These are phyloP conservation scores for Cisticola juncidis DNA, from an alignment of 2,113 vertebrate genomes.

Conservation along the genomic window DNA sequence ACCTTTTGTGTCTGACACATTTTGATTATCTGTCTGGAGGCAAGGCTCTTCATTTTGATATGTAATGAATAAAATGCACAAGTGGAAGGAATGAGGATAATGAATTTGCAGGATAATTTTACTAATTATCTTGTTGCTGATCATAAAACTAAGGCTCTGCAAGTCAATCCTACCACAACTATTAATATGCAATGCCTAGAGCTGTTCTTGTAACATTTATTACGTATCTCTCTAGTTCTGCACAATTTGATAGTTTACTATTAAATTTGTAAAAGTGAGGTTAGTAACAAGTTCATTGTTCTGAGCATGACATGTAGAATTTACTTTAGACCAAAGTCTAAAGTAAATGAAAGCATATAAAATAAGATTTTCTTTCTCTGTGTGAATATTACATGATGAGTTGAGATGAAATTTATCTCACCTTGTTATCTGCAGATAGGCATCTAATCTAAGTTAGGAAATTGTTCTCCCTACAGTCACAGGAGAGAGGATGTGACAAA, in stretches of 20 bases:
- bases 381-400: background rate
- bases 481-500: background rate
- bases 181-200: slow-evolving; percentile 58
- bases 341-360: background rate
- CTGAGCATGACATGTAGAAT: slow-evolving; percentile 39
- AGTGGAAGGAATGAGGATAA: slow-evolving; percentile 71
- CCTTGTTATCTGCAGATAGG: background rate
- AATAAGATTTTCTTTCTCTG: slow-evolving; percentile 4
- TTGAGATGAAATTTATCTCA: background rate
- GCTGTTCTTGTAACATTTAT: slow-evolving; percentile 68
- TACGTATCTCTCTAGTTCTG: slow-evolving; percentile 33
- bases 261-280: slow-evolving; percentile 39
- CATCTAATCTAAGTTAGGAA: background rate
- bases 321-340: too few relatives aligned
- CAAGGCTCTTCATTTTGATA: slow-evolving; percentile 59
- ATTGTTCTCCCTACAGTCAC: background rate
- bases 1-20: slow-evolving; percentile 21
- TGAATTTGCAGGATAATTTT: slow-evolving; percentile 71
- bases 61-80: slow-evolving; percentile 65
- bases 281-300: slow-evolving; percentile 8
- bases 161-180: slow-evolving; percentile 52
- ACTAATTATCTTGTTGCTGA: slow-evolving; percentile 69
- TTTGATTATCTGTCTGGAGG: slow-evolving; percentile 61
- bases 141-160: slow-evolving; percentile 30
- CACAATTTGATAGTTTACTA: slow-evolving; percentile 47